phyloP scores from a whole-genome alignment of 2,797 vertebrate species.

The Intellagama lesueurii region DNA sequence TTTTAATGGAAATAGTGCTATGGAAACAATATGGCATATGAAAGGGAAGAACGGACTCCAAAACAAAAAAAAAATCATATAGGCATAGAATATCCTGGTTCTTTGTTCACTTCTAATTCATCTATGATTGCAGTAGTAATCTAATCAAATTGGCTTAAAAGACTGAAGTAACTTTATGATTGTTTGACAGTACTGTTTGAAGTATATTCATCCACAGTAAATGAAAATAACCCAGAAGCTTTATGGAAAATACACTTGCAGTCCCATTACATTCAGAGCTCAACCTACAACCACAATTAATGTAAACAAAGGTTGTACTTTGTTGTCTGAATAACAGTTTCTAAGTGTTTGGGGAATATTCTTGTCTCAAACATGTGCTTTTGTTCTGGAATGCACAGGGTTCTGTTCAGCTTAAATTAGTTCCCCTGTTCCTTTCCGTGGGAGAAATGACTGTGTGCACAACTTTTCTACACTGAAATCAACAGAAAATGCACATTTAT shows the following conservation, averaged over 20 bases:
- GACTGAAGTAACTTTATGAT: constrained; percentile 33
- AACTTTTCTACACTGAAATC: not conserved
- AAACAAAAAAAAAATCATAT: constrained; percentile 31
- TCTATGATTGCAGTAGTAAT: not conserved
- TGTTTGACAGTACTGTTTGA: constrained; percentile 30
- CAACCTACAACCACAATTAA: constrained; percentile 24
- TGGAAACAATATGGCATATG: not conserved
- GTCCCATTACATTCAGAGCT: not conserved
- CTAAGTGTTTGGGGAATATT: not conserved
- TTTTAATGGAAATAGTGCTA: constrained; percentile 37
- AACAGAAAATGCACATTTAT: not conserved
- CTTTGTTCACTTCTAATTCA: constrained; percentile 16
- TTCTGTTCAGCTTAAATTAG: not conserved
- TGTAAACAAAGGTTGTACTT: constrained; percentile 18
- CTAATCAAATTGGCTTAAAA: not conserved
- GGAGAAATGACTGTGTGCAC: not conserved
- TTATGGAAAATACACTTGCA: constrained; percentile 20
- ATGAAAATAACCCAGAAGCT: constrained; percentile 10
- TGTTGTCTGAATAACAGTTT: constrained; percentile 31
- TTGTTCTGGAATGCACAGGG: not conserved
- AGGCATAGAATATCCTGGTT: not conserved
- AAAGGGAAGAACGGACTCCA: constrained; percentile 41
- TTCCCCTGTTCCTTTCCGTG: not conserved
- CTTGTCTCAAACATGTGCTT: not conserved
- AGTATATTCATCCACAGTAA: constrained; percentile 20